phyloP scores from a whole-genome alignment of 2,888 invertebrate species.

The Aspidiotus rigidus region DNA sequence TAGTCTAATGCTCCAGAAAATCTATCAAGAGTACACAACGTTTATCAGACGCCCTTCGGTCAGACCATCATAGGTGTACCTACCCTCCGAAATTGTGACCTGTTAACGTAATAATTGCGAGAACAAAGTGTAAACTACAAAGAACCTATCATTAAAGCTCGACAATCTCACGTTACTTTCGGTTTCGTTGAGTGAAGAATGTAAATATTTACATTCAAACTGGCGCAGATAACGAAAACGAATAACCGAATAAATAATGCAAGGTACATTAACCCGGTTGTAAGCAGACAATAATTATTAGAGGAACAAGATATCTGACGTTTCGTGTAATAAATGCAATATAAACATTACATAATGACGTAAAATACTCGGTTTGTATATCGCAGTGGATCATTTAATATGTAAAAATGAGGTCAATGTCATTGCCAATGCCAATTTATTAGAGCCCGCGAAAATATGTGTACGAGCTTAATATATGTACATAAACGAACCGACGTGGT shows the following conservation, averaged over 20 bases:
- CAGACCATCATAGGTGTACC: too few relatives aligned
- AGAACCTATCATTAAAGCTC: too few relatives aligned
- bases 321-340: slow-evolving; percentile 31
- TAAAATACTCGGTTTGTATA: background rate
- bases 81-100: too few relatives aligned
- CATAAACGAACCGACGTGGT: background rate
- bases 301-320: slow-evolving; percentile 29
- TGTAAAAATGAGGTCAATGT: slow-evolving; percentile 33
- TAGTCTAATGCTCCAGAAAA: too few relatives aligned
- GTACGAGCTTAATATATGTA: background rate
- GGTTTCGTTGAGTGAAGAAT: background rate
- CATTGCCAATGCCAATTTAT: slow-evolving; percentile 33
- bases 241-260: slow-evolving; percentile 19
- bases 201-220: background rate
- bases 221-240: slow-evolving; percentile 8
- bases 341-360: slow-evolving; percentile 32
- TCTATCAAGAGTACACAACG: too few relatives aligned
- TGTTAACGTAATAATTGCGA: too few relatives aligned
- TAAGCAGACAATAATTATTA: slow-evolving; percentile 29
- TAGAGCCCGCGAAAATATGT: slow-evolving; percentile 24
- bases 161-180: background rate
- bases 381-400: slow-evolving; percentile 28
- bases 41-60: too few relatives aligned
- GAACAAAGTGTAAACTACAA: too few relatives aligned
- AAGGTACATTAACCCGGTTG: slow-evolving; percentile 28